Evolutionary conservation across 1,140 invertebrate species (phyloP).

Genomic region (Drosophila willistoni): DNA sequence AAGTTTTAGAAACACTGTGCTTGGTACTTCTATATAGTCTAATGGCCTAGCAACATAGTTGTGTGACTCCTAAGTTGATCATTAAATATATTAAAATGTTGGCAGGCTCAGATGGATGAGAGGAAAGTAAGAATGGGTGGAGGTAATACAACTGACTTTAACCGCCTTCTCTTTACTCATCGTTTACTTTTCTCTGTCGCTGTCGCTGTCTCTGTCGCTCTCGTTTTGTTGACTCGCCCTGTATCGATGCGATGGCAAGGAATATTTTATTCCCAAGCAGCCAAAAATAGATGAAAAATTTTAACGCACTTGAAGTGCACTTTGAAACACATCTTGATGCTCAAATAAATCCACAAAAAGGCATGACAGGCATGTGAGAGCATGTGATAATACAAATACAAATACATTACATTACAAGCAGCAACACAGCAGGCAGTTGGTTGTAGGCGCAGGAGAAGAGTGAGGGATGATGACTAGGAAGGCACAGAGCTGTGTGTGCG

Average conservation of each 20-base stretch:
- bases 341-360: conserved; percentile 57
- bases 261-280: conserved; percentile 70
- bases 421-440: conserved; percentile 3
- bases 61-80: conserved; percentile 37
- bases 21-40: neutral
- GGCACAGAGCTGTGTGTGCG: neutral
- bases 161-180: neutral
- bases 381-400: conserved; percentile 54
- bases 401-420: neutral
- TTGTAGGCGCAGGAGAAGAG: neutral
- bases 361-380: conserved; percentile 58
- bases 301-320: conserved; percentile 77
- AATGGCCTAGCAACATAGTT: neutral
- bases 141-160: neutral
- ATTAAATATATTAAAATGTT: conserved; percentile 59
- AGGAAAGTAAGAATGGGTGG: neutral
- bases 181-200: neutral
- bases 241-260: conserved; percentile 33
- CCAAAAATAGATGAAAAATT: conserved; percentile 71
- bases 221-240: neutral
- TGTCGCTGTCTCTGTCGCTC: neutral
- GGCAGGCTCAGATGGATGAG: neutral
- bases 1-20: conserved; percentile 20
- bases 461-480: neutral
- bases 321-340: conserved; percentile 74